phyloP scores from a whole-genome alignment of 35 echinoderm and acorn worm species.

The Patiria miniata region DNA sequence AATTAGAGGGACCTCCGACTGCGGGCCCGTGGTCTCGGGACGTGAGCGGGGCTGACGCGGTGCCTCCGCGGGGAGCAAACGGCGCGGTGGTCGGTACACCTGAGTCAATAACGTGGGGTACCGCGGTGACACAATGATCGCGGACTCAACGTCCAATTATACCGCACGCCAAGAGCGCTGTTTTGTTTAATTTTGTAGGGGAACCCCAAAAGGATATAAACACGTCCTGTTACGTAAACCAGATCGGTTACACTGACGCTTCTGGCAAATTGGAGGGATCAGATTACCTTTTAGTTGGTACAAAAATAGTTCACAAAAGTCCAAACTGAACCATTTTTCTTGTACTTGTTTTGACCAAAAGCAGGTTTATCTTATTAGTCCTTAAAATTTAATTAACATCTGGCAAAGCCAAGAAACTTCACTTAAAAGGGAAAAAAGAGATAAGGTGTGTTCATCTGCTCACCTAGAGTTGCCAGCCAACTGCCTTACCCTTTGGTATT shows the following conservation, averaged over 20 bases:
- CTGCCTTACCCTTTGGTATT: too few species aligned
- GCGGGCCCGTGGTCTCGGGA: not conserved
- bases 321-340: too few species aligned
- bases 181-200: conserved; percentile 32
- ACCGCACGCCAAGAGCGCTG: conserved; percentile 15
- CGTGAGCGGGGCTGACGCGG: conserved; percentile 14
- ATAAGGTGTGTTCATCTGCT: too few species aligned
- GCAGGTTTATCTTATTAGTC: too few species aligned
- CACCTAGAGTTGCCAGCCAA: too few species aligned
- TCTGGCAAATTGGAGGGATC: not conserved
- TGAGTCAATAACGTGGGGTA: conserved; percentile 1
- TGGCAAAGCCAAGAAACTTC: too few species aligned
- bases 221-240: conserved; percentile 18
- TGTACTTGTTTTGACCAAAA: too few species aligned
- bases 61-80: not conserved
- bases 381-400: too few species aligned
- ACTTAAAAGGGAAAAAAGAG: too few species aligned
- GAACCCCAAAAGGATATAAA: conserved; percentile 4
- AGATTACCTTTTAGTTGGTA: too few species aligned
- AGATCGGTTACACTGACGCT: not conserved
- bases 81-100: conserved; percentile 22
- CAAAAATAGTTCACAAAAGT: too few species aligned
- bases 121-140: not conserved
- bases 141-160: conserved; percentile 7
- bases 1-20: conserved; percentile 18